These are phyloP conservation scores for Cantharis nigra DNA, from an alignment of 2,888 invertebrate genomes.

Conservation along the genomic window DNA sequence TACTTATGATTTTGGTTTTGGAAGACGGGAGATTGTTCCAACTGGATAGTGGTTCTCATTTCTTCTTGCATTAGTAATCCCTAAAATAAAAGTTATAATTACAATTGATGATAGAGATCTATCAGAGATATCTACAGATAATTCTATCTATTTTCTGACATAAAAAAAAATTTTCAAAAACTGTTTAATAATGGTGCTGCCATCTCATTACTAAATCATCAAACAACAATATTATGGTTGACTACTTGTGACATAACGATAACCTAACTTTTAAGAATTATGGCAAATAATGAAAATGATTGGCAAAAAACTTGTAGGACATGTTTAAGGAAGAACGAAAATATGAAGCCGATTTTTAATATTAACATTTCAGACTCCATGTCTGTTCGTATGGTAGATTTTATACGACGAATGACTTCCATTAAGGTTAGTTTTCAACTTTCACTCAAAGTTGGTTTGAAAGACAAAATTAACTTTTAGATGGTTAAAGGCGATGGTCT, in stretches of 20 bases:
- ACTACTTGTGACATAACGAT: background rate
- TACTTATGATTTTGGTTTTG: too few species aligned
- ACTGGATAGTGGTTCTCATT: too few species aligned
- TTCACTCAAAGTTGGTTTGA: background rate
- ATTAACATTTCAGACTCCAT: constrained; percentile 26
- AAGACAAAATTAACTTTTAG: constrained; percentile 26
- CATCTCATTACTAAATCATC: background rate
- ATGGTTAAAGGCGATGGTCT: constrained; percentile 35
- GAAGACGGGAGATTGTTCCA: too few species aligned
- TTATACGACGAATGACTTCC: constrained; percentile 33
- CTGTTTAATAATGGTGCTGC: too few species aligned
- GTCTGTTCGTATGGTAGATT: constrained; percentile 27
- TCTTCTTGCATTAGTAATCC: too few species aligned
- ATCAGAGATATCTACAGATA: too few species aligned
- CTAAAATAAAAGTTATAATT: too few species aligned
- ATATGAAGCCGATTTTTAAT: constrained; percentile 33
- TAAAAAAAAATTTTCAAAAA: too few species aligned
- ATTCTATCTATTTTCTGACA: too few species aligned
- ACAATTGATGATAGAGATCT: too few species aligned
- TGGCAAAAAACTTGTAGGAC: constrained; percentile 33
- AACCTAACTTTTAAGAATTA: background rate
- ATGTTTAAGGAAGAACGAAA: constrained; percentile 30
- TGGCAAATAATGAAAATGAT: constrained; percentile 2
- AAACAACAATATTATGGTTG: background rate
- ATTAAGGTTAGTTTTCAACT: constrained; percentile 32